phyloP scores from a whole-genome alignment of 2,797 vertebrate species.

The Betta splendens region DNA sequence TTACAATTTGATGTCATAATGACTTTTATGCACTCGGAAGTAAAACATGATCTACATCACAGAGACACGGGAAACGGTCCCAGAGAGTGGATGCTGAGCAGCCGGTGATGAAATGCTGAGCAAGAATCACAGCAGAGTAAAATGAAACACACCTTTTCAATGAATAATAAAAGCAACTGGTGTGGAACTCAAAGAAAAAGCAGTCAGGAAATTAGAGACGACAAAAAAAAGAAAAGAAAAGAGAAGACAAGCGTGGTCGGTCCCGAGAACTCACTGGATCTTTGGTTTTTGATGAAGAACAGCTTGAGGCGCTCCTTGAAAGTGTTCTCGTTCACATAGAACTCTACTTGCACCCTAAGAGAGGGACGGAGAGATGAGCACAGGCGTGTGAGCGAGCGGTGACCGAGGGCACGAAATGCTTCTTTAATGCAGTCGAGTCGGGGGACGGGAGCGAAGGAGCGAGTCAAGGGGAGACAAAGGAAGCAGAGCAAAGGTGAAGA shows the following conservation, averaged over 20 bases:
- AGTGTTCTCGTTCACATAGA: conserved; percentile 89
- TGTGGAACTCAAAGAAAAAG: conserved; percentile 14
- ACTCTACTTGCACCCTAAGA: conserved; percentile 86
- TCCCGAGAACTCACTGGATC: conserved; percentile 84
- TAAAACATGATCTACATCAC: conserved; percentile 3
- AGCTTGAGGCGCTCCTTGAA: conserved; percentile 90
- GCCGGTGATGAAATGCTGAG: conserved; percentile 40
- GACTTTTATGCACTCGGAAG: too few relatives aligned
- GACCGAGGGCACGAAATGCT: conserved; percentile 19
- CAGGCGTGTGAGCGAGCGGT: conserved; percentile 16
- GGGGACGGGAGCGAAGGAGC: conserved; percentile 13
- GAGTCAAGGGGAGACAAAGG: conserved; percentile 22
- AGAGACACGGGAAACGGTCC: conserved; percentile 5
- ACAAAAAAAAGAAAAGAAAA: too few relatives aligned
- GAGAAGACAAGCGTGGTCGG: conserved; percentile 2
- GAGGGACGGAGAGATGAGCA: conserved; percentile 49
- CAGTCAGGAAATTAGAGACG: conserved; percentile 10
- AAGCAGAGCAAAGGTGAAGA: conserved; percentile 27
- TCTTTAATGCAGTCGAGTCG: conserved; percentile 26
- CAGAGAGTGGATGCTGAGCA: conserved; percentile 27
- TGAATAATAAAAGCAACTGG: conserved; percentile 4
- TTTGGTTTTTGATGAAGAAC: conserved; percentile 92
- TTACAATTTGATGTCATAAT: too few relatives aligned
- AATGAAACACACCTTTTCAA: conserved; percentile 15
- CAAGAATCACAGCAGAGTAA: conserved; percentile 28